These are phyloP conservation scores for Gila robusta DNA, from an alignment of 2,797 vertebrate species.

Conservation along the genomic window DNA sequence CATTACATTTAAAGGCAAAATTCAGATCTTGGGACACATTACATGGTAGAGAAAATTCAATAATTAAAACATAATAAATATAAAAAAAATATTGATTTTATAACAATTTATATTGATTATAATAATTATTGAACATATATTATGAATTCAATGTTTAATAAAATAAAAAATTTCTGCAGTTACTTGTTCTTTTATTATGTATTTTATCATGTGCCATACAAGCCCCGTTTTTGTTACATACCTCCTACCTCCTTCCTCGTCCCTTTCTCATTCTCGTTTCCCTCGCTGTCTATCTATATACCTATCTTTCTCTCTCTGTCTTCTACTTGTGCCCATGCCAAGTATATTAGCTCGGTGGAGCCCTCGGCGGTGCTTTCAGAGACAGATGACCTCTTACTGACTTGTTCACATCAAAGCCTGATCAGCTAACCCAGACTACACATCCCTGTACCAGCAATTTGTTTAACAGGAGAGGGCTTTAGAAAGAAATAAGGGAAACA, in stretches of 20 bases:
- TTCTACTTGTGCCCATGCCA: slow-evolving; percentile 53
- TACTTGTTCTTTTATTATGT: background rate
- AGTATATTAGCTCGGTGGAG: slow-evolving; percentile 65
- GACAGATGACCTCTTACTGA: slow-evolving; percentile 75
- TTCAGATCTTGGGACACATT: background rate
- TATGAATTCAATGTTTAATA: background rate
- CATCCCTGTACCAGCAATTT: slow-evolving; percentile 77
- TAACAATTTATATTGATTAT: background rate
- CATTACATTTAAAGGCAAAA: background rate
- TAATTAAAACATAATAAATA: background rate
- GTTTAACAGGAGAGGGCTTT: slow-evolving; percentile 78
- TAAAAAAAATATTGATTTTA: background rate
- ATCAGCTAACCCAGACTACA: slow-evolving; percentile 75
- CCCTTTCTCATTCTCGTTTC: background rate
- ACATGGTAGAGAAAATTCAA: background rate
- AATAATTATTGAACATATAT: background rate
- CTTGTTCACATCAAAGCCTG: slow-evolving; percentile 81
- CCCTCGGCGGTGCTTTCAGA: slow-evolving; percentile 72
- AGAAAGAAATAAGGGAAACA: slow-evolving; percentile 68
- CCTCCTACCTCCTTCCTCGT: background rate
- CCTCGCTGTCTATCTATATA: background rate
- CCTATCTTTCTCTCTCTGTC: slow-evolving; percentile 45
- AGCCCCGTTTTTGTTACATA: background rate
- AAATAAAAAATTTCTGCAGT: background rate
- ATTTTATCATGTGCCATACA: background rate